A percentile compares a stretch with the other conserved stretches of the same genome.
Evolutionary conservation across 2,888 invertebrate genomes (phyloP).

Genomic region (Sympetrum striolatum): DNA sequence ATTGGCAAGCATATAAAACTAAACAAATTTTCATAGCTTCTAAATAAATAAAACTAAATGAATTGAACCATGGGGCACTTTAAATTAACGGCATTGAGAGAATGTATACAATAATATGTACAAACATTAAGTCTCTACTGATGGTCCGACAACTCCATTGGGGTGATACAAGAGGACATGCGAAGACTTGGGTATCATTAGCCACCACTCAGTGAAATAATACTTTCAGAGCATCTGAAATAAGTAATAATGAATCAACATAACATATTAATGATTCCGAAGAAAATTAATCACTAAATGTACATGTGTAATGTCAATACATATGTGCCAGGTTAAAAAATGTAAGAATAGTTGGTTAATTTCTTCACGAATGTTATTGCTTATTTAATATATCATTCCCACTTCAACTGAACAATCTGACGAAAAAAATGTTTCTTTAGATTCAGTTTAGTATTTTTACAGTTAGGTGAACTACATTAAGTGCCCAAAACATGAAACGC

Average conservation of each 20-base stretch:
- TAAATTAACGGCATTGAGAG: not conserved
- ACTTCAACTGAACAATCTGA: too few species aligned
- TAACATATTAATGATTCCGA: too few species aligned
- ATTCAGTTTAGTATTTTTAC: too few species aligned
- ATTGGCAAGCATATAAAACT: too few species aligned
- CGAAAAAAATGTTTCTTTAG: too few species aligned
- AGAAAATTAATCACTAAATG: too few species aligned
- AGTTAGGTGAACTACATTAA: too few species aligned
- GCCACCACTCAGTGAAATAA: not conserved
- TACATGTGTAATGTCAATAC: too few species aligned
- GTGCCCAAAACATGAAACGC: not conserved
- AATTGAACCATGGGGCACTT: not conserved
- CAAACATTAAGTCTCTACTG: not conserved
- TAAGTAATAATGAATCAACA: not conserved
- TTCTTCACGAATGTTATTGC: too few species aligned
- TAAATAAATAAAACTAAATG: not conserved
- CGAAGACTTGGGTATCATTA: not conserved
- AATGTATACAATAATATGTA: not conserved
- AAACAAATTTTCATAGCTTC: not conserved
- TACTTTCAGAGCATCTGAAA: constrained; percentile 1
- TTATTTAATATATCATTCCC: too few species aligned
- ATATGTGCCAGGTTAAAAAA: too few species aligned
- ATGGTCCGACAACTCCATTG: not conserved
- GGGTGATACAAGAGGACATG: not conserved
- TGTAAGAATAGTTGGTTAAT: too few species aligned